Conservation (phyloP, 2,888 invertebrate genomes). For the Erebia aethiops region DNA sequence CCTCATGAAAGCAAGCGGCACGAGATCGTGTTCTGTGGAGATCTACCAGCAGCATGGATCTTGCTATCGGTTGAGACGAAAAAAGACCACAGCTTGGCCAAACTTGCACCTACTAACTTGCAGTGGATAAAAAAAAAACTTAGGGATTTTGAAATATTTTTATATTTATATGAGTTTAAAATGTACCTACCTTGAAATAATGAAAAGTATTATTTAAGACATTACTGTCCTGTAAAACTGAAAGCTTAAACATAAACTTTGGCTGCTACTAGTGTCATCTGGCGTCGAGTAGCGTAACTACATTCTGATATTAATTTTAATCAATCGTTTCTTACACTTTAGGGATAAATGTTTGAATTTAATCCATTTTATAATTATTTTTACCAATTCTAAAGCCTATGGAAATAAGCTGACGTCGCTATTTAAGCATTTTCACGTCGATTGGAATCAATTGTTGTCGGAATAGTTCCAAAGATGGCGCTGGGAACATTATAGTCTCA, state of each 20-base stretch:
- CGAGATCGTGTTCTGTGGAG: no score
- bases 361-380: not conserved
- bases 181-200: not conserved
- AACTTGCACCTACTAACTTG: no score
- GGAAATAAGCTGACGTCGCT: not conserved
- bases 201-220: no score
- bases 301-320: not conserved
- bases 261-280: constrained; percentile 57
- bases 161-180: no score
- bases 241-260: not conserved
- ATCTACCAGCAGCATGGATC: no score
- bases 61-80: no score
- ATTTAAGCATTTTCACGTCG: not conserved
- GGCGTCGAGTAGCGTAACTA: constrained; percentile 63
- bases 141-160: no score
- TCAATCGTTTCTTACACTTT: not conserved
- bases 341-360: not conserved
- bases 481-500: constrained; percentile 7
- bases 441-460: not conserved
- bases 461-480: constrained; percentile 31
- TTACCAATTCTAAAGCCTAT: not conserved
- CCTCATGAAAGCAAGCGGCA: no score
- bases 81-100: no score
- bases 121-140: no score
- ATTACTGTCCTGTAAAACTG: not conserved